Evolutionary conservation across 1,140 invertebrate species (phyloP), one percentile per base, ranked within the genome.

Genomic region (Spodoptera frugiperda): DNA sequence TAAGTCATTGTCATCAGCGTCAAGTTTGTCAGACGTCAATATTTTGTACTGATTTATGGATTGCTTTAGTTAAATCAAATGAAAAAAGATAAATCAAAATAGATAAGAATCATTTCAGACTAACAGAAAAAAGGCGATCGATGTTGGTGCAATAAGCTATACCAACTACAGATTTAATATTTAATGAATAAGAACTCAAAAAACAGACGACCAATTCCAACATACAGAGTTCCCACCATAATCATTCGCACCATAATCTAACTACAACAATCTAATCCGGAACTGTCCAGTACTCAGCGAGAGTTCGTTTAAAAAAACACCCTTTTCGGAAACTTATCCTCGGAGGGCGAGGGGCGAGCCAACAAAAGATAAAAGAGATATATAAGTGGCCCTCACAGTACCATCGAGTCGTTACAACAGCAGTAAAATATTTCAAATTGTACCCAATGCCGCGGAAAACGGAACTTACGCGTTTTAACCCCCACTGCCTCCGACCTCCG

Each of bases 341-440:
- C 33, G 0, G 54, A 73, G 71, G 71, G 71, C 21, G 71, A 73
- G 71, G 71, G 71, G 87, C 83, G 86, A 87, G 88, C 87, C 83
- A 88, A 91, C 91, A 90, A 92, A 89, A 92, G 90, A 93, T 93
- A 93, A 92, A 93, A 91, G 90, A 92, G 92, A 93, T 92, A 92
- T 93, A 93, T 91, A 93, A 93, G 92, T 93, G 89, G 92, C 92
- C 91, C 90, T 92, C 88, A 86, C 89, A 89, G 86, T 84, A 86
- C 90, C 90, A 93, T 93, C 89, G 91, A 92, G 91, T 93, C 92
- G 91, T 93, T 93, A 92, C 90, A 91, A 93, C 82, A 89, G 85
- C 87, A 91, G 84, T 93, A 93, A 93, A 91, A 93, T 93, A 93
- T 92, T 92, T 93, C 92, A 93, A 93, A 93, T 92, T 87, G 91